Conservation (phyloP, 2,888 invertebrate genomes). For the Pristionchus arcanus region DNA sequence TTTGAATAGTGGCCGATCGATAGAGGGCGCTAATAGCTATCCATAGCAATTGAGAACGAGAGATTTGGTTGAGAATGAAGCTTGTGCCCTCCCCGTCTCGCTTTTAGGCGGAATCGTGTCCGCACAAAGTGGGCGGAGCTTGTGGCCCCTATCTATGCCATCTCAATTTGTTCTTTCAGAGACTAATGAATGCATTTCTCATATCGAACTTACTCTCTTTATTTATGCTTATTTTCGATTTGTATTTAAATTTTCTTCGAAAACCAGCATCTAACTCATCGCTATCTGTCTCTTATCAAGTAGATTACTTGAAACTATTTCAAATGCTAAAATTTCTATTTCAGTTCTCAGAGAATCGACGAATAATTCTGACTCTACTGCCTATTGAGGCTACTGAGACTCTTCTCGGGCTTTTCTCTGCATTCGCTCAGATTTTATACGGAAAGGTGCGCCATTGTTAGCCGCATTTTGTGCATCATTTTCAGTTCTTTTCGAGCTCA, state of each 20-base stretch:
- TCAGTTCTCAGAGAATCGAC: conserved; percentile 25
- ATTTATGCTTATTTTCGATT: background rate
- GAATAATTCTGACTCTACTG: background rate
- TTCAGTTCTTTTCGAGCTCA: background rate
- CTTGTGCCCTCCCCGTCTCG: too few species aligned
- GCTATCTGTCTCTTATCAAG: background rate
- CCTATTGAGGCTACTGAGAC: background rate
- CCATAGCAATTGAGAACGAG: too few species aligned
- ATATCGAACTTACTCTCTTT: background rate
- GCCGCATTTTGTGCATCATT: background rate
- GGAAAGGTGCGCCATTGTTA: background rate
- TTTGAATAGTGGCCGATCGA: too few species aligned
- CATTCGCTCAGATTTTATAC: background rate
- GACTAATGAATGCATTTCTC: background rate
- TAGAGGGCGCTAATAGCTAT: too few species aligned
- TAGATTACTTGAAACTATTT: background rate
- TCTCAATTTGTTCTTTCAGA: too few species aligned
- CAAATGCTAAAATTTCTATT: background rate
- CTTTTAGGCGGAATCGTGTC: too few species aligned
- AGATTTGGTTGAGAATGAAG: too few species aligned
- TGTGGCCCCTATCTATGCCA: too few species aligned
- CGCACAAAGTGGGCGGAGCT: too few species aligned
- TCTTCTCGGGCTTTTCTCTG: background rate
- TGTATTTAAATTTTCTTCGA: conserved; percentile 6
- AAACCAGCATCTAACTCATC: background rate